Base-by-base conservation (phyloP, 2,888 invertebrate genomes). In the Melinaea marsaeus region DNA sequence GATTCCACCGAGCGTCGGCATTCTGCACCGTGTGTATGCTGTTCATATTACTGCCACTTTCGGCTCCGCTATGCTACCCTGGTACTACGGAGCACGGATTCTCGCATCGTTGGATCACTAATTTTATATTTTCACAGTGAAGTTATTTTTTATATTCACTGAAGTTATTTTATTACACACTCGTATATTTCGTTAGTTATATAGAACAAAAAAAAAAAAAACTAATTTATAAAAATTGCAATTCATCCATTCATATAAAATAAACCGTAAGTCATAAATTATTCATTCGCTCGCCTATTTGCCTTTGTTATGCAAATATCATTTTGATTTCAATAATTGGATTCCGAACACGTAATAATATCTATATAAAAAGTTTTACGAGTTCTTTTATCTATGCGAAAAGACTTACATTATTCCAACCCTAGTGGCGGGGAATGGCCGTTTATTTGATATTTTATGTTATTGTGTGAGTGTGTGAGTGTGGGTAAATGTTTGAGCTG, bases 21-120 rank as follows among this genome's bases (percentile, higher is more conserved):
- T 78, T 78, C 69, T 75, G 77, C 77, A 76, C 74, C 76, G 74
- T 72, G 72, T 75, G 77, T 78, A 78, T 79, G 75, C 76, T 69
- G 72, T 77, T 76, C 74, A 74, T 71, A 72, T 74, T 72, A 70
- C 72, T 71, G 76, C 76, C 81, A 83, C 82, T 84, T 85, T 81
- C 80, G 77, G 76, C 68, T 69, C 75, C 72, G 69, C 72, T 79
- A 74, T 85, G 82, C 70, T 80, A 78, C 75, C 84, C 84, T 80
- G 71, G 85, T 84, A 83, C 78, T 81, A 79, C 77, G 71, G 80
- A 79, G 80, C 79, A 75, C 76, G 78, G 82, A 81, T 85, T 84
- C 83, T 82, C 84, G 76, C 78, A 80, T 84, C 81, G 80, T 84
- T 83, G 78, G 76, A 79, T 85, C 86, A 77, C 86, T 85, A 87